phyloP scores from a whole-genome alignment of 2,888 invertebrate genomes.

The Onthophagus sagittarius region DNA sequence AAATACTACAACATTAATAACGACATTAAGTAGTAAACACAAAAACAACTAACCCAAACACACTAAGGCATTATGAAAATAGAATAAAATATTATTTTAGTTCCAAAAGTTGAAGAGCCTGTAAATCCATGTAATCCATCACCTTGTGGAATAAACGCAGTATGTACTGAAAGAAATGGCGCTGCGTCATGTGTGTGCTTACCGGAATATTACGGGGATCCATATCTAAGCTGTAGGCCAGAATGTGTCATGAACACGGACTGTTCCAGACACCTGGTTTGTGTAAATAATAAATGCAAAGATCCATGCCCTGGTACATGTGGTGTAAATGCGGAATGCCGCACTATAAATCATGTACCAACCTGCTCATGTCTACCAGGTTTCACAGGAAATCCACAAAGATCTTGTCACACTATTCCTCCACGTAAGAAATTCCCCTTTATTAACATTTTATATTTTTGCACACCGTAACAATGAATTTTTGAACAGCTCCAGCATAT shows the following conservation, averaged over 20 bases:
- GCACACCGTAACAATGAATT: slow-evolving; percentile 22
- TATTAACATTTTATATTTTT: slow-evolving; percentile 18
- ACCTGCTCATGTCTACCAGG: slow-evolving; percentile 70
- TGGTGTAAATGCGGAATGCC: slow-evolving; percentile 79
- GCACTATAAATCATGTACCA: slow-evolving; percentile 78
- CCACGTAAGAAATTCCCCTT: slow-evolving; percentile 42
- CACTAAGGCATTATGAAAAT: neutral
- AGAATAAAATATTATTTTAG: slow-evolving; percentile 21
- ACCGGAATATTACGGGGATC: slow-evolving; percentile 80
- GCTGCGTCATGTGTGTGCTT: slow-evolving; percentile 80
- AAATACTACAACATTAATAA: neutral
- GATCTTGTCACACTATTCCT: slow-evolving; percentile 63
- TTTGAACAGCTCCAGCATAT: slow-evolving; percentile 35
- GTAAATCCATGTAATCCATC: slow-evolving; percentile 73
- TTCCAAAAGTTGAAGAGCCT: slow-evolving; percentile 49
- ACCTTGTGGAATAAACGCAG: slow-evolving; percentile 82
- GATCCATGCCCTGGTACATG: slow-evolving; percentile 82
- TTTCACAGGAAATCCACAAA: slow-evolving; percentile 74
- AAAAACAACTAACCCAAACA: neutral
- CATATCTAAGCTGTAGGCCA: slow-evolving; percentile 79
- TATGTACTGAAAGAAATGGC: slow-evolving; percentile 76
- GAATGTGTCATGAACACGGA: slow-evolving; percentile 87
- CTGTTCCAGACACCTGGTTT: slow-evolving; percentile 71
- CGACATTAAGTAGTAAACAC: neutral
- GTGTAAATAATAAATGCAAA: slow-evolving; percentile 77